phyloP scores from a whole-genome alignment of 2,888 invertebrate species.

The Sphecodes monilicornis region DNA sequence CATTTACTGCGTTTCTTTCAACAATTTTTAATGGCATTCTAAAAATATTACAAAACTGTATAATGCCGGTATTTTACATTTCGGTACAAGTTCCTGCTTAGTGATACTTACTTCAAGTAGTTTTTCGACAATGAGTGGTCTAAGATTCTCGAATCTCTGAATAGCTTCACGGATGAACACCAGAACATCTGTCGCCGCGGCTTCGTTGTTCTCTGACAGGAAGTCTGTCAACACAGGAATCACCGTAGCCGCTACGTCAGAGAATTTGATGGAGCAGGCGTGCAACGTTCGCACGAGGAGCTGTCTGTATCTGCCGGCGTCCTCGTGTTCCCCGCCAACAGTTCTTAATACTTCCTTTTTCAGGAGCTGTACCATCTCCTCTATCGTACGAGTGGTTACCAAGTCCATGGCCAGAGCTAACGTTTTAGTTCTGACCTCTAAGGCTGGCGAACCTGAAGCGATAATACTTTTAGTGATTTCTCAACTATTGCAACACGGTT shows the following conservation, averaged over 20 bases:
- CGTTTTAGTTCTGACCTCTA: conserved; percentile 97
- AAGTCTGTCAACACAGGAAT: conserved; percentile 98
- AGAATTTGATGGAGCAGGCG: conserved; percentile 96
- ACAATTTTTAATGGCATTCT: too few species aligned
- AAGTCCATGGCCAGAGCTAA: conserved; percentile 94
- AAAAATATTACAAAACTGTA: too few species aligned
- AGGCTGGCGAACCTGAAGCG: conserved; percentile 88
- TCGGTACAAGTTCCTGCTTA: too few species aligned
- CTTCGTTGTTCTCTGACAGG: conserved; percentile 94
- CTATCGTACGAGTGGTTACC: conserved; percentile 95
- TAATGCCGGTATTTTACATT: too few species aligned
- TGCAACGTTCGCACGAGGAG: conserved; percentile 97
- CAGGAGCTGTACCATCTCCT: conserved; percentile 96
- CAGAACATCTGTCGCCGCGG: conserved; percentile 97
- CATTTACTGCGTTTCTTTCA: too few species aligned
- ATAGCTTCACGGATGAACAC: conserved; percentile 98
- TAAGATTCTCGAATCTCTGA: conserved; percentile 93
- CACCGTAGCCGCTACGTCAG: conserved; percentile 96
- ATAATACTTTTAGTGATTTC: background rate
- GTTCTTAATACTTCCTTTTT: conserved; percentile 97
- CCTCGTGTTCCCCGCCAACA: conserved; percentile 95
- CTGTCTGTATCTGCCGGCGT: conserved; percentile 97
- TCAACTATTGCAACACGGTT: background rate
- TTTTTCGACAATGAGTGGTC: conserved; percentile 92
- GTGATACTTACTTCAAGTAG: conserved; percentile 76